These are phyloP conservation scores for Liopterus haemorrhoidalis DNA, from an alignment of 2,888 invertebrate genomes.

Conservation along the genomic window DNA sequence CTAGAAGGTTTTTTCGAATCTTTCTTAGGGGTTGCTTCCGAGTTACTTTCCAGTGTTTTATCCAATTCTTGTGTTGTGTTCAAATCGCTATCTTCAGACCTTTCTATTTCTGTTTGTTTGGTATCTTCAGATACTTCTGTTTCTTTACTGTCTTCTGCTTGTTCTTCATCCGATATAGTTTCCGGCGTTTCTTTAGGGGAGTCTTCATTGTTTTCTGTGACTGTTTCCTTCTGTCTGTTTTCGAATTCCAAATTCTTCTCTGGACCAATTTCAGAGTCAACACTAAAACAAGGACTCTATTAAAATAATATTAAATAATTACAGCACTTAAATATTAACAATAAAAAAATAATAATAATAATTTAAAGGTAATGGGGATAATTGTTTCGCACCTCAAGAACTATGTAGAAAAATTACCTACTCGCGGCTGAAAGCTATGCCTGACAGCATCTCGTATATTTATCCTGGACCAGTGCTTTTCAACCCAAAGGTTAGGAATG, in stretches of 20 bases:
- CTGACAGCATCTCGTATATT: no score
- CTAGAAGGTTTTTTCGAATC: no score
- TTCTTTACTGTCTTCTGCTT: not conserved
- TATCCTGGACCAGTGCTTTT: no score
- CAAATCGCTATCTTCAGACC: not conserved
- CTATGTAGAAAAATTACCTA: no score
- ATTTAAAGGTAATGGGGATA: not conserved
- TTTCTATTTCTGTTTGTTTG: no score
- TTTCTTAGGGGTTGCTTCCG: not conserved
- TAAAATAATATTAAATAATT: conserved; percentile 21
- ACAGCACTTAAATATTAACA: no score
- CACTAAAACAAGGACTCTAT: conserved; percentile 20
- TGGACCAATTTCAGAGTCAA: conserved; percentile 13
- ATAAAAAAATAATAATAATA: conserved; percentile 6
- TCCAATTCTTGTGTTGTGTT: not conserved
- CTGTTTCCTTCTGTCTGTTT: conserved; percentile 2
- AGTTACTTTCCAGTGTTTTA: conserved; percentile 24
- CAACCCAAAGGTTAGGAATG: no score
- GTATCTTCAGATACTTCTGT: conserved; percentile 5
- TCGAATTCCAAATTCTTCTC: conserved; percentile 9
- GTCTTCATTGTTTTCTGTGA: conserved; percentile 3
- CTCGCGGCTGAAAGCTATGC: no score
- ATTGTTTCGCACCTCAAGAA: conserved; percentile 9
- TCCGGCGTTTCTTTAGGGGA: conserved; percentile 4
- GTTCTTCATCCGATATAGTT: conserved; percentile 1